Conservation (phyloP, 2,888 invertebrate genomes). For the Ernsta delagoae region DNA sequence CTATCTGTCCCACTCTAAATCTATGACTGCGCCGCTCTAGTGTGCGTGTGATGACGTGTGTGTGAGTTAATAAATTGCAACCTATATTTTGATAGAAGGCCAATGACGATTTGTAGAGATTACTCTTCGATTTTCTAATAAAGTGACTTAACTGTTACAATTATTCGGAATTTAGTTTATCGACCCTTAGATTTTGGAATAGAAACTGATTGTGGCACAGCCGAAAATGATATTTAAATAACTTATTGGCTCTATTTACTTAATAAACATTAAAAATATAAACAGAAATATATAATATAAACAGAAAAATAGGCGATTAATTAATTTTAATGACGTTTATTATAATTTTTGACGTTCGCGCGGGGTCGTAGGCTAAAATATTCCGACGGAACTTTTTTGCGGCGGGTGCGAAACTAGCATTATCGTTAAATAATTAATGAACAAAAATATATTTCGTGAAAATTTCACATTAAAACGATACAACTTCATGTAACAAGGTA, state of each 20-base stretch:
- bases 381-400: conserved; percentile 70
- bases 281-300: not conserved
- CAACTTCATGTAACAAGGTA: not conserved
- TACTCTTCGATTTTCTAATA: conserved; percentile 35
- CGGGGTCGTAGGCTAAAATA: conserved; percentile 78
- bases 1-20: conserved; percentile 83
- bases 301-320: conserved; percentile 6
- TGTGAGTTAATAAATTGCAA: conserved; percentile 80
- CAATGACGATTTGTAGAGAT: conserved; percentile 58
- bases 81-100: conserved; percentile 82
- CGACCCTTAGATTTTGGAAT: not conserved
- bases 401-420: conserved; percentile 9
- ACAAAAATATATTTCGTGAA: not conserved
- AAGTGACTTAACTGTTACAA: conserved; percentile 5
- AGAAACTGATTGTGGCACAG: not conserved
- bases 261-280: not conserved
- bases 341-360: conserved; percentile 45
- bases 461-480: not conserved
- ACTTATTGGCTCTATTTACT: not conserved
- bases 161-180: too few species aligned
- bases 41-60: conserved; percentile 64
- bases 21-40: conserved; percentile 64
- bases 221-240: not conserved
- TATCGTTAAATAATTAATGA: not conserved
- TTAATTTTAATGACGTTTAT: conserved; percentile 1